These are phyloP conservation scores for Acinonyx jubatus DNA, from an alignment of 2,113 vertebrate species.

Conservation along the genomic window DNA sequence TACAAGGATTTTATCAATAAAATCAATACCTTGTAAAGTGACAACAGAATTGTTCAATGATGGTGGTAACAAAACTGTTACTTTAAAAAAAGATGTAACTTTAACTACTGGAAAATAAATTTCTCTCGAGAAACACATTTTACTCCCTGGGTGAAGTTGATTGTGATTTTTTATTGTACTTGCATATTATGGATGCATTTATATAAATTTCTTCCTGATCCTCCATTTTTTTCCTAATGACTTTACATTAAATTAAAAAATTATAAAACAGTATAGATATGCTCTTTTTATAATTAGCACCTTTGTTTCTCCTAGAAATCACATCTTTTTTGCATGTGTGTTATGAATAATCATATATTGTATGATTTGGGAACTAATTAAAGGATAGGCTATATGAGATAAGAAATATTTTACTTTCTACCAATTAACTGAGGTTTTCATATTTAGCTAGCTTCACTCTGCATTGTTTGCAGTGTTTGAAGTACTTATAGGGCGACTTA, in stretches of 20 bases:
- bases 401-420: not conserved
- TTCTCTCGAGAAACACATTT: not conserved
- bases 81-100: not conserved
- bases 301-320: not conserved
- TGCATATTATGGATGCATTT: not conserved
- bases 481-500: not conserved
- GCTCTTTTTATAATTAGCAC: not conserved
- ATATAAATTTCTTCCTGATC: not conserved
- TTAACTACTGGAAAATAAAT: not conserved
- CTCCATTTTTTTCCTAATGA: not conserved
- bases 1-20: not conserved
- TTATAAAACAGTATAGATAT: not conserved
- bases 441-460: not conserved
- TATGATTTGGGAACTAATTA: not conserved
- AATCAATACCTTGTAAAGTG: not conserved
- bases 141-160: not conserved
- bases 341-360: not conserved
- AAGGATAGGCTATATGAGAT: not conserved
- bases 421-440: not conserved
- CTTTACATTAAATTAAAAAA: not conserved
- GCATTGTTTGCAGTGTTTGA: not conserved
- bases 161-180: not conserved
- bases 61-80: not conserved
- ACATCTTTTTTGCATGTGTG: not conserved
- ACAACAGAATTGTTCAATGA: not conserved